A percentile compares a stretch with the other conserved stretches of the same genome.
phyloP scores from a whole-genome alignment of 1,140 invertebrate genomes.

The Drosophila repleta region DNA sequence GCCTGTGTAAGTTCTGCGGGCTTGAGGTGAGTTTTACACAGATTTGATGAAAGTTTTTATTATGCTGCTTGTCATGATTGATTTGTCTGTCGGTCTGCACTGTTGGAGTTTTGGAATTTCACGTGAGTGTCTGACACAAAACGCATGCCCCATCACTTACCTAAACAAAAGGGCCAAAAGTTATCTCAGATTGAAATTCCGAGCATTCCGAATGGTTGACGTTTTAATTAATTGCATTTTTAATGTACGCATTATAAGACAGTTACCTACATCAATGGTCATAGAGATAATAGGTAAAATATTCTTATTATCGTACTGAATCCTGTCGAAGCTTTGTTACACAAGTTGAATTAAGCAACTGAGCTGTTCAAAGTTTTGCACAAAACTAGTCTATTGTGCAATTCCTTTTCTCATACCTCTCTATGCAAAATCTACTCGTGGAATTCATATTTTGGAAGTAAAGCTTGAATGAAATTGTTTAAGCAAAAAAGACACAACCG shows the following conservation, averaged over 20 bases:
- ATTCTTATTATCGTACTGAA: no score
- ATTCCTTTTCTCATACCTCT: no score
- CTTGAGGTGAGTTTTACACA: slow-evolving; percentile 13
- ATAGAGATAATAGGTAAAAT: no score
- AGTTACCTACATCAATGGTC: no score
- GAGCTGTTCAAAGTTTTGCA: no score
- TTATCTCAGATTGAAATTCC: not conserved
- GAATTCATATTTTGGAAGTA: no score
- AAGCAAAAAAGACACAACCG: no score
- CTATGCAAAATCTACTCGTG: no score
- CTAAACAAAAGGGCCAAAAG: not conserved
- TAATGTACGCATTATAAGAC: not conserved
- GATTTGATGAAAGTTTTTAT: slow-evolving; percentile 28
- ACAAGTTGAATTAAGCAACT: no score
- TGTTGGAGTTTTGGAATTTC: slow-evolving; percentile 10
- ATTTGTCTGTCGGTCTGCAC: slow-evolving; percentile 1
- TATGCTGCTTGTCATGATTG: slow-evolving; percentile 25
- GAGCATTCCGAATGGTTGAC: not conserved
- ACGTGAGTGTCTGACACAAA: not conserved
- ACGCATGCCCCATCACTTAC: slow-evolving; percentile 23
- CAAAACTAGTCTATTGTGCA: no score
- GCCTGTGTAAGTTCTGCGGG: not conserved
- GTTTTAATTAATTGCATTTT: not conserved
- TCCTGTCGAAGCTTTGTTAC: no score
- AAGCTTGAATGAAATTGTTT: no score